Evolutionary conservation across 2,888 invertebrate species (phyloP), one percentile per base, ranked within the genome.

Genomic region (Platycnemis pennipes): DNA sequence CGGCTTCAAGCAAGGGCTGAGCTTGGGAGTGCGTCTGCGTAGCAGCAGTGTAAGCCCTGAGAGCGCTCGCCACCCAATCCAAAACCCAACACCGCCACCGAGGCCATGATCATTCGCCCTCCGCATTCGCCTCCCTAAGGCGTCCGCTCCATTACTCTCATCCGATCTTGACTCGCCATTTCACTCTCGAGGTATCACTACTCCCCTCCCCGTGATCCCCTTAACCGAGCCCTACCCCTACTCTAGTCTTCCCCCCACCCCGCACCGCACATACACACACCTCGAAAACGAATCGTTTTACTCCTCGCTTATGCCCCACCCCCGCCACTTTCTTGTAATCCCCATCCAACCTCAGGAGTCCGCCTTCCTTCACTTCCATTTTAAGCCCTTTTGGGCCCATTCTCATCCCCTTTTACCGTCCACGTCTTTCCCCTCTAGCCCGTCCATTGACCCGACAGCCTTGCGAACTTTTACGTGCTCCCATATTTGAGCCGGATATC

Each of bases 101-200:
- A 63, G 63, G 63, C 77, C 77, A 77, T 77, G 31, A 77, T 77
- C 37, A 63, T 63, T 26, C n/a, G n/a, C 63, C 63, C 63, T 63
- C 26, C 19, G 11, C 26, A 13, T 37, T 13, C 31, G 37, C 37
- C 77, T 37, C 7, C 31, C 77, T 4, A 77, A 37, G 31, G 63
- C n/a, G 37, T 77, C 77, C 37, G 77, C 37, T 37, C 77, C 77
- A 77, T 77, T 77, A 37, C 77, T 77, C 77, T 77, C 77, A 37
- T 13, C 77, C 77, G 77, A 77, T 77, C 37, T 16, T 13, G 37
- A 77, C 31, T 77, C 77, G 77, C 37, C 77, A 77, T 77, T 77
- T 77, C 7, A 77, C 77, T 77, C 77, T 37, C 77, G 3, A 16
- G 63, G 63, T 63, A 13, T 53, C 7, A 2, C 16, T 19, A 11